These are phyloP conservation scores for Hypanus sabinus DNA, from an alignment of 2,113 vertebrate species.

Conservation along the genomic window DNA sequence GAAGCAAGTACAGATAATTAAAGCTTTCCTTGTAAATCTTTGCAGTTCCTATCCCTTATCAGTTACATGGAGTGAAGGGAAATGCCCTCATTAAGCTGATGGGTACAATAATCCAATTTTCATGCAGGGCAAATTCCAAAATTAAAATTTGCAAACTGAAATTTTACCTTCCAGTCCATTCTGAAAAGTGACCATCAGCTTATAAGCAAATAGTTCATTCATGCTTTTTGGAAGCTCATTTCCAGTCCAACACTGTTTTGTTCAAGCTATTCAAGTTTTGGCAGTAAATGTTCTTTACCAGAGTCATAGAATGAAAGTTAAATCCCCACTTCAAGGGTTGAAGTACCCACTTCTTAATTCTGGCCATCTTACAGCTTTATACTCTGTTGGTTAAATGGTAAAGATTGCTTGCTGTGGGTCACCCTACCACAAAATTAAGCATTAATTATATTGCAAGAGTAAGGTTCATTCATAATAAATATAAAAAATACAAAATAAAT, in stretches of 20 bases:
- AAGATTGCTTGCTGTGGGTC: neutral
- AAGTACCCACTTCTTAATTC: neutral
- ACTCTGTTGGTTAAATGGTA: neutral
- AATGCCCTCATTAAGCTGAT: too few relatives aligned
- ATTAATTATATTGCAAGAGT: too few relatives aligned
- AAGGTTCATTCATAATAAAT: too few relatives aligned
- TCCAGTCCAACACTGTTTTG: neutral
- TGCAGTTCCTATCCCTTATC: neutral
- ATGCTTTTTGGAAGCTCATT: neutral
- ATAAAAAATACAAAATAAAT: too few relatives aligned
- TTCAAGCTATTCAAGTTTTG: neutral
- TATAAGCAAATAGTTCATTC: neutral
- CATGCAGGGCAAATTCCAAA: neutral
- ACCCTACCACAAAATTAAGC: too few relatives aligned
- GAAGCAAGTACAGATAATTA: neutral
- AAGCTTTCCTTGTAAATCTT: neutral
- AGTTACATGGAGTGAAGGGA: too few relatives aligned
- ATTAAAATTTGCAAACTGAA: neutral
- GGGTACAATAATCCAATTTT: neutral
- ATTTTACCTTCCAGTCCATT: neutral
- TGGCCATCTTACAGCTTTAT: neutral
- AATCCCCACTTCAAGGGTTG: neutral
- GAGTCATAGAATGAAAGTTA: neutral
- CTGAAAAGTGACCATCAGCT: neutral
- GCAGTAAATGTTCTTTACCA: neutral